Percentiles rank a stretch among this genome's conserved stretches.
Evolutionary conservation across 2,113 vertebrate species (phyloP).

Genomic region (Marmota flaviventris): DNA sequence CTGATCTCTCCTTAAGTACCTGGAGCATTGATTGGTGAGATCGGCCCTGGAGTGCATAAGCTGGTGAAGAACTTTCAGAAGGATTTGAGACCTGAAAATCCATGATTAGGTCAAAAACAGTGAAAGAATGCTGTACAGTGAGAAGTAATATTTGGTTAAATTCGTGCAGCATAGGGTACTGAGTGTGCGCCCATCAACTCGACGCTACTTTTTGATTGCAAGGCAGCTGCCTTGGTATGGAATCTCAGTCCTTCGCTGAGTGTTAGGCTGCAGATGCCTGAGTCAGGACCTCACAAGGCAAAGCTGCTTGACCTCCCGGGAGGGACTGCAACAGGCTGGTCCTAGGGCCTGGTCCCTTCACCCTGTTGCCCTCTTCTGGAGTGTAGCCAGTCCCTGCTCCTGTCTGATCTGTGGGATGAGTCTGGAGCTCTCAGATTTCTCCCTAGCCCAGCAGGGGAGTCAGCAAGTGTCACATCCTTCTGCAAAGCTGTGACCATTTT

Average conservation of each 20-base stretch:
- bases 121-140: not conserved
- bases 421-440: not conserved
- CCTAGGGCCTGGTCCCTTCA: not conserved
- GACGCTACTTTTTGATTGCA: not conserved
- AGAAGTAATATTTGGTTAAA: not conserved
- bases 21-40: not conserved
- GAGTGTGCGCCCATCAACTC: not conserved
- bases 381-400: not conserved
- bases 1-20: not conserved
- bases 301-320: not conserved
- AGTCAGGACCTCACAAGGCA: not conserved
- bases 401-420: not conserved
- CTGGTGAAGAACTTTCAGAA: not conserved
- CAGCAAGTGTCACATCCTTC: not conserved
- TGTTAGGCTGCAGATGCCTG: not conserved
- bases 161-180: not conserved
- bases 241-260: not conserved
- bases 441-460: not conserved
- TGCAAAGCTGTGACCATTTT: not conserved
- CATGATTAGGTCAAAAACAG: not conserved
- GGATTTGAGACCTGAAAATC: not conserved
- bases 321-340: rapidly evolving
- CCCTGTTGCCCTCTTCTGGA: not conserved
- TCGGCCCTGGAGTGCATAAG: not conserved
- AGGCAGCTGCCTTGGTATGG: not conserved